These are phyloP conservation scores for Myoxocephalus aenaeus DNA, from an alignment of 2,797 vertebrate species.

Conservation along the genomic window DNA sequence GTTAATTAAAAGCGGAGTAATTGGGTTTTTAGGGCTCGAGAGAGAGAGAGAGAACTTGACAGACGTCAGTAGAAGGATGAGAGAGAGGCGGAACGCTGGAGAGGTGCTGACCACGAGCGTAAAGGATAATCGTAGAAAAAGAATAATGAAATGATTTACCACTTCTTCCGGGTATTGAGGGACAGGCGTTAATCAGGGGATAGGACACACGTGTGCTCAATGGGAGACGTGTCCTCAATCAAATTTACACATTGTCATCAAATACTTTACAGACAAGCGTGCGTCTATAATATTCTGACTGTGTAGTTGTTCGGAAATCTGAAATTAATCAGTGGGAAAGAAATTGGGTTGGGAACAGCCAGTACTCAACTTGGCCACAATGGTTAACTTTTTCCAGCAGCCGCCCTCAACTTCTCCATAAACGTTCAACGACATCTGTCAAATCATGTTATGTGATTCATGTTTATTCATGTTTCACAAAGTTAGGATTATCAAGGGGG, in stretches of 20 bases:
- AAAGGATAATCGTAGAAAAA: not conserved
- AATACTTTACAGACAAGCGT: not conserved
- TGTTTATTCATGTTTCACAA: slow-evolving; percentile 14
- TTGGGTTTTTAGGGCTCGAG: slow-evolving; percentile 45
- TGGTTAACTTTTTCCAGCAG: not conserved
- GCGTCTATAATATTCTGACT: not conserved
- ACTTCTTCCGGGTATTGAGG: not conserved
- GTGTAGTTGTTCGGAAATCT: not conserved
- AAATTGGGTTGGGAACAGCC: not conserved
- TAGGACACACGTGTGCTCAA: not conserved
- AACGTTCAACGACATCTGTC: slow-evolving; percentile 14
- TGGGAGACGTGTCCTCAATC: not conserved
- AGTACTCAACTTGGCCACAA: not conserved
- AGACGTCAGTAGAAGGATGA: slow-evolving; percentile 30
- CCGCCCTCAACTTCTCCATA: not conserved
- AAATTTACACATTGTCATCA: not conserved
- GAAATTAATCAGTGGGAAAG: not conserved
- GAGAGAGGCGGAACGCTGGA: not conserved
- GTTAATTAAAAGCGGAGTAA: slow-evolving; percentile 72
- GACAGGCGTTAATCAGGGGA: not conserved
- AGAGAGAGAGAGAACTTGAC: slow-evolving; percentile 41
- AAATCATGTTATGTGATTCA: not conserved
- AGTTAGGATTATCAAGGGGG: not conserved
- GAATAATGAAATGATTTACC: not conserved
- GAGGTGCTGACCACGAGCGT: not conserved